These are phyloP conservation scores for Drosophila barbarae DNA, from an alignment of 2,888 invertebrate species.

Conservation along the genomic window DNA sequence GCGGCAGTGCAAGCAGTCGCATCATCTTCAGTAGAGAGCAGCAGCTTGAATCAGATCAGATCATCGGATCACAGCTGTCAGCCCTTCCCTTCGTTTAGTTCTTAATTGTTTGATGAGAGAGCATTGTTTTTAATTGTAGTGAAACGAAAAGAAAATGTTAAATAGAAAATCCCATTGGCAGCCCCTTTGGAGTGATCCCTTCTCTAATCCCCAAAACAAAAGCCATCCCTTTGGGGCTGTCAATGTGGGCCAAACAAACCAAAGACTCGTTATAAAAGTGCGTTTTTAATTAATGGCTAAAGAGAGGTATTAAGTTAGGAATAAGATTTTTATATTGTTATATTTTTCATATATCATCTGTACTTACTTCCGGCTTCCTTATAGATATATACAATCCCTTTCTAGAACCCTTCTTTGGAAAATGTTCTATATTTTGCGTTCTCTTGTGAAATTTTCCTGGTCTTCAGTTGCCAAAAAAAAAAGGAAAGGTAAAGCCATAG, in stretches of 20 bases:
- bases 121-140: conserved; percentile 39
- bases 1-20: conserved; percentile 93
- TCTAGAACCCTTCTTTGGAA: conserved; percentile 9
- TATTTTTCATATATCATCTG: neutral
- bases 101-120: conserved; percentile 49
- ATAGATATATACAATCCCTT: neutral
- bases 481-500: neutral
- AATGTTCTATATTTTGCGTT: conserved; percentile 13
- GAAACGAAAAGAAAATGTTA: conserved; percentile 28
- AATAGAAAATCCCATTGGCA: conserved; percentile 38
- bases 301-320: no score
- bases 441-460: conserved; percentile 21
- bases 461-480: conserved; percentile 7
- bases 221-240: conserved; percentile 11
- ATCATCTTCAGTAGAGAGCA: conserved; percentile 82
- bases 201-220: neutral
- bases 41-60: conserved; percentile 10
- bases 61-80: neutral
- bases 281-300: conserved; percentile 3
- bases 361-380: neutral
- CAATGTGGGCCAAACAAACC: conserved; percentile 22
- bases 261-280: neutral
- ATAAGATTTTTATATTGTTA: neutral
- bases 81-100: conserved; percentile 52
- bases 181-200: conserved; percentile 1